These are phyloP conservation scores for Rhea americana DNA, from an alignment of 2,113 vertebrate genomes.

Conservation along the genomic window DNA sequence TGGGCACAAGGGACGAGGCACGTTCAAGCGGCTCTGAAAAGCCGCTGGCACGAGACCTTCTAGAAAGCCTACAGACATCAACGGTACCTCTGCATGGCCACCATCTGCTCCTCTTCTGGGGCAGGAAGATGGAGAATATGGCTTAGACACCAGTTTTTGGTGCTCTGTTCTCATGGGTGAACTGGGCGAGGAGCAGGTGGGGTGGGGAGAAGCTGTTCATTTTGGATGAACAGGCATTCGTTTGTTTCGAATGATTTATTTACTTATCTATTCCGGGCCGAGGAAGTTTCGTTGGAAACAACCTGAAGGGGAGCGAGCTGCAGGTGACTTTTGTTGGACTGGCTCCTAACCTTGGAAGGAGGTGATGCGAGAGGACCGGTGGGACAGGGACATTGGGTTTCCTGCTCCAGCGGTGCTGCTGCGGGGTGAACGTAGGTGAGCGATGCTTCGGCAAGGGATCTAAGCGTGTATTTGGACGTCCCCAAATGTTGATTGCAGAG, in stretches of 20 bases:
- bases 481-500: not conserved
- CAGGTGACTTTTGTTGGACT: not conserved
- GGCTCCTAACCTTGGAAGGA: not conserved
- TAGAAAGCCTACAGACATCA: not conserved
- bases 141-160: accelerated
- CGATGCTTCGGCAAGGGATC: accelerated
- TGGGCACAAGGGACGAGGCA: not conserved
- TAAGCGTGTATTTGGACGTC: not conserved
- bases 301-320: not conserved
- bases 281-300: not conserved
- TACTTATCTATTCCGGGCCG: not conserved
- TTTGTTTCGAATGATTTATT: not conserved
- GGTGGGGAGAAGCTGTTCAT: accelerated
- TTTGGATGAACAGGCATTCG: not conserved
- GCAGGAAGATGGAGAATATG: not conserved
- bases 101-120: not conserved
- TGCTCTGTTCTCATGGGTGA: not conserved
- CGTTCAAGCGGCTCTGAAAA: not conserved
- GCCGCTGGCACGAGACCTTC: not conserved
- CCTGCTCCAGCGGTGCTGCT: not conserved
- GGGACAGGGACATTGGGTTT: not conserved
- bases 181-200: accelerated
- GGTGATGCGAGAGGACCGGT: not conserved
- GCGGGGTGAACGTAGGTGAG: not conserved
- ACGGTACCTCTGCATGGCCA: not conserved